These are phyloP conservation scores for Synaphobranchus kaupii DNA, from an alignment of 2,797 vertebrate species.

Conservation along the genomic window DNA sequence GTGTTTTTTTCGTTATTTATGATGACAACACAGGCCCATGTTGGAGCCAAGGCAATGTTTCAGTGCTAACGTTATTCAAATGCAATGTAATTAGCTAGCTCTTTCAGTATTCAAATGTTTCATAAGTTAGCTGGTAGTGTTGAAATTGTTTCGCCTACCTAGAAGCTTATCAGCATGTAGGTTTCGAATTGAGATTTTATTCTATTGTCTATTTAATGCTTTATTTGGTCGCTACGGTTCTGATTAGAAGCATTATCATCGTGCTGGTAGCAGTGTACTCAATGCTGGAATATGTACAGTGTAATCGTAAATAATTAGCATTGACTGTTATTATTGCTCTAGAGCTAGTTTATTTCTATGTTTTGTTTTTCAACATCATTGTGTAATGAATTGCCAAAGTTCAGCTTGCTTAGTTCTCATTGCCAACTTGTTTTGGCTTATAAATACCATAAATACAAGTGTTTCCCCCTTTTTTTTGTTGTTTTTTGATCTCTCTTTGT, in stretches of 20 bases:
- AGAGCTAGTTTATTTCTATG: background rate
- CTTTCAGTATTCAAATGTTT: background rate
- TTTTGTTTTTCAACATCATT: background rate
- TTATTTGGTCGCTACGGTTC: background rate
- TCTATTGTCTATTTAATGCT: background rate
- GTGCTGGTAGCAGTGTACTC: background rate
- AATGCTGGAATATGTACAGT: background rate
- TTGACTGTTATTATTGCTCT: background rate
- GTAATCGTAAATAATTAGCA: background rate
- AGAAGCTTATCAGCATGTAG: background rate
- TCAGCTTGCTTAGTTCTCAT: background rate
- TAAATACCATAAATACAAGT: too few species aligned
- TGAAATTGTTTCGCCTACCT: background rate
- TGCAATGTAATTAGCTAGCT: background rate
- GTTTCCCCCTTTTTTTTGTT: background rate
- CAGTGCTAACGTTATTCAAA: background rate
- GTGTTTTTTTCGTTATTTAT: conserved; percentile 6
- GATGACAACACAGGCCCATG: conserved; percentile 15
- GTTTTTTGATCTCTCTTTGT: background rate
- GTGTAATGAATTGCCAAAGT: background rate
- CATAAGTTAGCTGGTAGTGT: background rate
- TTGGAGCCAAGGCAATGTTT: background rate
- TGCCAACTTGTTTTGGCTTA: background rate
- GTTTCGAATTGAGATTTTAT: background rate
- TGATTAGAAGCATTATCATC: background rate